A percentile compares a stretch with the other conserved stretches of the same genome.
These are phyloP conservation scores for Lycopodina hypogea DNA, from an alignment of 37 sponge, comb jelly and placozoan genomes.

Conservation along the genomic window DNA sequence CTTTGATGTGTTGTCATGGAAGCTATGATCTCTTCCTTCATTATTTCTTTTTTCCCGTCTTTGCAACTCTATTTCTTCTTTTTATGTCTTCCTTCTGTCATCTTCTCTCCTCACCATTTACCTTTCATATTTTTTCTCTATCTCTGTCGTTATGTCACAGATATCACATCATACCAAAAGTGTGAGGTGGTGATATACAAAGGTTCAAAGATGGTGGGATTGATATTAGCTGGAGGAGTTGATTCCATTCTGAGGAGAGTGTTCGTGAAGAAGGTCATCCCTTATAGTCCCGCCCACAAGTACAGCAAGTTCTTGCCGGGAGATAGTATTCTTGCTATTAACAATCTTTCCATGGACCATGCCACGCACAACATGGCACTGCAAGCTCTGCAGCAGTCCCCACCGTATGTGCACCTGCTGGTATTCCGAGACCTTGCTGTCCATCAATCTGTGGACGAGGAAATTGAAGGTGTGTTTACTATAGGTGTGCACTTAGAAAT, in stretches of 20 bases:
- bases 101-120: background rate
- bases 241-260: slow-evolving; percentile 44
- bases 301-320: slow-evolving; percentile 67
- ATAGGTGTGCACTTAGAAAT: too few species aligned
- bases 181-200: slow-evolving; percentile 44
- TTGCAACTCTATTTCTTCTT: background rate
- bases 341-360: slow-evolving; percentile 18
- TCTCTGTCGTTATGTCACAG: slow-evolving; percentile 16
- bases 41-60: background rate
- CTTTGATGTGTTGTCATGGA: too few species aligned
- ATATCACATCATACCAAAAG: slow-evolving; percentile 20
- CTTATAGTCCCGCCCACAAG: slow-evolving; percentile 52
- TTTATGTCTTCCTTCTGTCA: background rate
- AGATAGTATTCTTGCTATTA: slow-evolving; percentile 56
- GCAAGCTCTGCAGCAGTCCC: slow-evolving; percentile 33
- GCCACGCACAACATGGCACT: slow-evolving; percentile 44
- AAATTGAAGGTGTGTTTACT: too few species aligned
- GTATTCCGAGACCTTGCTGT: slow-evolving; percentile 60
- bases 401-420: slow-evolving; percentile 39
- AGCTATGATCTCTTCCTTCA: background rate
- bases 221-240: slow-evolving; percentile 57
- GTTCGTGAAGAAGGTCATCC: slow-evolving; percentile 47
- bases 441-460: too few species aligned
- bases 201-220: slow-evolving; percentile 42
- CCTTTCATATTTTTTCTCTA: background rate